Percentiles rank a stretch among this genome's conserved stretches.
Conservation (phyloP, 2,888 invertebrate genomes). For the Hanleya hanleyi region DNA sequence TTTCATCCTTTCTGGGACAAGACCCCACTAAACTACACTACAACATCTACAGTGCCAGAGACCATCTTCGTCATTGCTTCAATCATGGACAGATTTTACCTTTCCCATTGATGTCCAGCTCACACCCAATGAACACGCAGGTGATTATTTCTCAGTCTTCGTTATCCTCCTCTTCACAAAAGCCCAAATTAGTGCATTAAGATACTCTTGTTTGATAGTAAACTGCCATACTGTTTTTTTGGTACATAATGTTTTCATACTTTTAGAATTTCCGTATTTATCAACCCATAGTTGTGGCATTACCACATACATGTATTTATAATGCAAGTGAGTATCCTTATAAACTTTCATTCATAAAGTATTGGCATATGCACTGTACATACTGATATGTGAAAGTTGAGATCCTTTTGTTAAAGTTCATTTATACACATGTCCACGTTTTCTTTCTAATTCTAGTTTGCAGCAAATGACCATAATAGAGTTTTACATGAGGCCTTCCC, state of each 20-base stretch:
- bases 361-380: no score
- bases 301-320: not conserved
- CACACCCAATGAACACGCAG: not conserved
- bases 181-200: no score
- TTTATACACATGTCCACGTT: not conserved
- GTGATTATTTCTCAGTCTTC: not conserved
- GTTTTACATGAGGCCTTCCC: not conserved
- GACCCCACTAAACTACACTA: not conserved
- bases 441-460: not conserved
- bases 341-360: no score
- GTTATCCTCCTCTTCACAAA: not conserved
- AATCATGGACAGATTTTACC: not conserved
- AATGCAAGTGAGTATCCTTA: not conserved
- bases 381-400: no score
- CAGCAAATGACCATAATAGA: not conserved
- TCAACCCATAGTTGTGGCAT: not conserved
- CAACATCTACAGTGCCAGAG: not conserved
- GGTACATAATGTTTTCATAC: no score
- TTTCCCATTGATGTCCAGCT: not conserved
- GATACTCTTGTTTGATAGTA: no score
- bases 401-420: no score
- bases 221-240: no score
- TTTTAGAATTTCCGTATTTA: no score
- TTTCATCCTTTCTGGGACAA: not conserved
- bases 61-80: not conserved